Base-by-base conservation (phyloP, 2,797 vertebrate genomes). In the Chloroceryle inda region DNA sequence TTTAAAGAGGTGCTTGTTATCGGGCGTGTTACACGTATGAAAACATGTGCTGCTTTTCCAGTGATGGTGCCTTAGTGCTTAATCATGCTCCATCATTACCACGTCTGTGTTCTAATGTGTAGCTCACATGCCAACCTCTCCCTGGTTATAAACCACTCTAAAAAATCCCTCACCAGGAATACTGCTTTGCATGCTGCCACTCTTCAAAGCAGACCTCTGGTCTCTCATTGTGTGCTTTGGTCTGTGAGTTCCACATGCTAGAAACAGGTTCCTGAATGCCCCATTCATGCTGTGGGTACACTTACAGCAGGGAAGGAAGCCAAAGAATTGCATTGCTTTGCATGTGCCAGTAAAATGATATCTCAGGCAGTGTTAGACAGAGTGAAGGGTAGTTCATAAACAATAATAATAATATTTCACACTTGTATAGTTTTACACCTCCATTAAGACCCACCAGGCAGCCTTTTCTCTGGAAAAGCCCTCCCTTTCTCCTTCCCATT, bases 321-420 rank as follows among this genome's bases (percentile, higher is more conserved):
- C 59, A 68, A 81, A 76, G 23, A 89, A 78, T 66, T 59, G n/a
- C n/a, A 66, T 38, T 63, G n/a, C 68, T 89, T 78, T 91, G 26
- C n/a, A 44, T 9, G 2, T 78, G 62, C 53, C 66, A 69, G 69
- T 88, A 75, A 94, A 95, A 76, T 49, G 62, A 59, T 86, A 88
- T 72, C 69, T 85, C 35, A 27, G 58, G 13, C 26, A 56, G 37
- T 31, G 50, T 87, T 74, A 94, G 84, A 67, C 53, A 67, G 45
- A 68, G 38, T 37, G 22, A 35, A 78, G 29, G 15, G 47, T 89
- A 68, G 33, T 59, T 88, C 31, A 63, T 86, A 82, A 96, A 88
- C 74, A 87, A 88, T 44, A 93, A 81, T 73, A 89, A 80, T 72
- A 89, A 47, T 23, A 62, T 35, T 89, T 94, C 73, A 88, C 22